Base-by-base conservation (phyloP, 2,113 vertebrate species). In the Acrocephalus kingi region DNA sequence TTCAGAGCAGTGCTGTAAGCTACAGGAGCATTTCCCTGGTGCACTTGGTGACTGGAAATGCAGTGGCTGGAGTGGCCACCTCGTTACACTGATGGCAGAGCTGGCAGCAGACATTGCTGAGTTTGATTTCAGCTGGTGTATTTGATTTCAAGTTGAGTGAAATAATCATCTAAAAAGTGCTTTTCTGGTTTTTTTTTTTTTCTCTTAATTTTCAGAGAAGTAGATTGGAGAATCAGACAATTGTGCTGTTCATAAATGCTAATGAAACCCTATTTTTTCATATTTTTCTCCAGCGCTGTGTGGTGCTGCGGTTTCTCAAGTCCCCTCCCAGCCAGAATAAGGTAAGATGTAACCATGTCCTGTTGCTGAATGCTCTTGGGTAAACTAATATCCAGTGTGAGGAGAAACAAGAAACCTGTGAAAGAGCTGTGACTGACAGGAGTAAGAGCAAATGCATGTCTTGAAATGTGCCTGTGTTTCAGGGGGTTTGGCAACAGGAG, bases 231-330 rank as follows among this genome's bases (percentile, higher is more conserved):
- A 41, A 37, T 81, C 12, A 17, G 67, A 54, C 39, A 61, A 9
- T 31, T 37, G 75, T 62, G 67, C 66, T 79, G 37, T 77, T 86
- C 7, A 35, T 15, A 46, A 73, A 22, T 93, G 45, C 76, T 92
- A 84, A 90, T 1, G 10, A 62, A 81, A 69, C 93, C 15, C 45
- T 83, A 19, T 69, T 95, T n/a, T 90, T 63, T 88, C 28, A 19
- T 49, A 1, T 83, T 96, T 73, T 46, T 37, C 89, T 90, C 33
- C 95, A 99, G 99, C 98, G 99, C 80, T 99, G 99, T 84, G 98
- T 98, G 96, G 99, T 99, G 90, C 97, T 99, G 19, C 98, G 99
- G 52, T 98, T 99, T 68, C 97, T 99, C 96, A 99, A 99, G 97
- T 99, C 98, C 91, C 98, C 98, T 41, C 98, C 97, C 79, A 98